Percentiles rank a stretch among this genome's conserved stretches.
phyloP scores from a whole-genome alignment of 2,797 vertebrate genomes.

The Chloroceryle inda region DNA sequence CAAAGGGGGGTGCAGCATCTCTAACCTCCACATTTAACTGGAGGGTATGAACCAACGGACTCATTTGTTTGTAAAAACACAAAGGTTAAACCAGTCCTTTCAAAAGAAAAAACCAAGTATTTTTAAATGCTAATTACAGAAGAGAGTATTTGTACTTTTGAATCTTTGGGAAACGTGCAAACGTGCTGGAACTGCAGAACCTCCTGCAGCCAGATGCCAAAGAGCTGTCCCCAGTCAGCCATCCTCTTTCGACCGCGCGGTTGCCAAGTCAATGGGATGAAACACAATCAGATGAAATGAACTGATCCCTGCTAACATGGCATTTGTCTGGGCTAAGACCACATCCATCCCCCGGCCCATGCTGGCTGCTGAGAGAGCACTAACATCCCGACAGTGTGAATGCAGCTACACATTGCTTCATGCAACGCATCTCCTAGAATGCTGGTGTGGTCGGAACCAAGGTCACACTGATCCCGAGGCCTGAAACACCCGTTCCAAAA shows the following conservation, averaged over 20 bases:
- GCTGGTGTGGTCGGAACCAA: not conserved
- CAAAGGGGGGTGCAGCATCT: not conserved
- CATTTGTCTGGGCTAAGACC: not conserved
- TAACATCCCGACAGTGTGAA: rapidly evolving
- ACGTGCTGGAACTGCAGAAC: not conserved
- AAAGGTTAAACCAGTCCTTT: not conserved
- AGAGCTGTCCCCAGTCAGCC: not conserved
- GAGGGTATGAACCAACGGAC: not conserved
- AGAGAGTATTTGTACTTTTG: not conserved
- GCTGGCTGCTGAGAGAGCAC: not conserved
- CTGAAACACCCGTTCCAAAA: not conserved
- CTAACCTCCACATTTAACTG: rapidly evolving
- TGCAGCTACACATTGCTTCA: rapidly evolving
- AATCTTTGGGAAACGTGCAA: not conserved
- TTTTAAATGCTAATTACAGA: not conserved
- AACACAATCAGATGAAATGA: not conserved
- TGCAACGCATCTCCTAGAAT: rapidly evolving
- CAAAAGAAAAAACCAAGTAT: rapidly evolving
- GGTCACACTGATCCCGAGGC: rapidly evolving
- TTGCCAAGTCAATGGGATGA: not conserved
- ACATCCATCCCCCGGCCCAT: not conserved
- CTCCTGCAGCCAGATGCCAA: not conserved
- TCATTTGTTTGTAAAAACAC: not conserved
- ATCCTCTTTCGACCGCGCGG: rapidly evolving
- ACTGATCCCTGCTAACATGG: not conserved